Evolutionary conservation across 2,888 invertebrate species (phyloP), one percentile per base, ranked within the genome.

Genomic region (Melanostoma scalare): DNA sequence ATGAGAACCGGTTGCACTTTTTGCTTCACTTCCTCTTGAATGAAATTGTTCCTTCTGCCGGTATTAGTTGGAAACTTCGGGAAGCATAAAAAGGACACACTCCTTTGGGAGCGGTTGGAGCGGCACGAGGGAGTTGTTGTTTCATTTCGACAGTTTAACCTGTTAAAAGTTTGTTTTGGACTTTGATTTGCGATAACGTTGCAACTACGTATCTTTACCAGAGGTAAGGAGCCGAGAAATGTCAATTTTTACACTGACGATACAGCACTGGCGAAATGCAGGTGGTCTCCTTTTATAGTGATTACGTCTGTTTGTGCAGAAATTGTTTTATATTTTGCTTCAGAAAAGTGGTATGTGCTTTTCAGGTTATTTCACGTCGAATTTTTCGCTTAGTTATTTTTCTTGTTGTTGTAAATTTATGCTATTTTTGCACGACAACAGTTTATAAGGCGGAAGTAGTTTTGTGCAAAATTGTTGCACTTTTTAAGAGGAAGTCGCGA

Each of bases 121-220:
- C 10, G 56, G 31, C 42, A 52, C 36, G 0, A 20, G 31, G 42
- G 31, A 40, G 40, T 33, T 53, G 50, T 65, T 76, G 50, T 68
- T 80, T 40, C 30, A 61, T 50, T 63, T 60, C 63, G 68, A 61
- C 52, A 46, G 63, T 44, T 68, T 61, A 76, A 81, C 76, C 76
- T 72, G 76, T 60, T 68, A 56, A 71, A 76, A 75, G 76, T 80
- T 75, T 80, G 65, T 71, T 75, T 80, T 71, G 46, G 65, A 60
- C 80, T 80, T 76, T 80, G 80, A 80, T 80, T 80, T 80, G 71
- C 44, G 69, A 80, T 56, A 58, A 71, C 48, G 65, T 65, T 31
- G 42, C 44, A 65, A 55, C 33, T 46, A 50, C 35, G 33, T n/a
- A 20, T 20, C 20, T 20, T 20, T 50, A 50, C 38, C 38, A 38